A percentile compares a stretch with the other conserved stretches of the same genome.
Evolutionary conservation across 2,888 invertebrate genomes (phyloP).

Genomic region (Nephrotoma flavescens): DNA sequence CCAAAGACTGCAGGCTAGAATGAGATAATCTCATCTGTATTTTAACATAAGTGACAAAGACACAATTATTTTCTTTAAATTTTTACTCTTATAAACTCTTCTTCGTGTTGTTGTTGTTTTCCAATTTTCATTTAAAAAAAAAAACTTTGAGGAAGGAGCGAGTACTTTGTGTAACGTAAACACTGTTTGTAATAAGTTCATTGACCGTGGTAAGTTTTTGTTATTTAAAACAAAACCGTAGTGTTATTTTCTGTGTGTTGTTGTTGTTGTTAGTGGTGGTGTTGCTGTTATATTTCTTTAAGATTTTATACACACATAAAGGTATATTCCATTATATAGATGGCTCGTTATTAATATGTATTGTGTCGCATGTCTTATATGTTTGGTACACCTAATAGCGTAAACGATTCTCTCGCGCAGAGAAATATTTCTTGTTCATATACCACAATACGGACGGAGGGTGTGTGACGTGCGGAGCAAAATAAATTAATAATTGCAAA

Average conservation of each 20-base stretch:
- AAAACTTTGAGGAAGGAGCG: slow-evolving; percentile 2
- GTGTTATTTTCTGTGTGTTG: not conserved
- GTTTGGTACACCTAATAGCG: not conserved
- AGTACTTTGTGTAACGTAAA: not conserved
- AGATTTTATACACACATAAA: not conserved
- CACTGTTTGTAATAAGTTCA: slow-evolving; percentile 1
- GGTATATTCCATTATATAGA: not conserved
- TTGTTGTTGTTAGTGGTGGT: not conserved
- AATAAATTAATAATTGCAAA: not conserved
- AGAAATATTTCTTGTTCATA: not conserved
- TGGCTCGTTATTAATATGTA: not conserved
- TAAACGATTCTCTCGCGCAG: not conserved
- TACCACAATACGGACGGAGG: not conserved
- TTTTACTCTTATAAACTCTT: not conserved
- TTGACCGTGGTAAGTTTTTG: slow-evolving; percentile 2
- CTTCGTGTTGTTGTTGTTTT: not conserved
- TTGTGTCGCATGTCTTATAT: not conserved
- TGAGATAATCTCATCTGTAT: slow-evolving; percentile 2
- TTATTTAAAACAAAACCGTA: slow-evolving; percentile 4
- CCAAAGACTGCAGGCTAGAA: slow-evolving; percentile 9
- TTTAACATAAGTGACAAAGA: not conserved
- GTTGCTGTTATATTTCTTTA: not conserved
- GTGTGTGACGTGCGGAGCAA: too few relatives aligned
- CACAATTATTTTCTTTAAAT: not conserved
- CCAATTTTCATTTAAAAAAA: not conserved